Base-by-base conservation (phyloP, 2,888 invertebrate species). In the Electrophaes corylata region DNA sequence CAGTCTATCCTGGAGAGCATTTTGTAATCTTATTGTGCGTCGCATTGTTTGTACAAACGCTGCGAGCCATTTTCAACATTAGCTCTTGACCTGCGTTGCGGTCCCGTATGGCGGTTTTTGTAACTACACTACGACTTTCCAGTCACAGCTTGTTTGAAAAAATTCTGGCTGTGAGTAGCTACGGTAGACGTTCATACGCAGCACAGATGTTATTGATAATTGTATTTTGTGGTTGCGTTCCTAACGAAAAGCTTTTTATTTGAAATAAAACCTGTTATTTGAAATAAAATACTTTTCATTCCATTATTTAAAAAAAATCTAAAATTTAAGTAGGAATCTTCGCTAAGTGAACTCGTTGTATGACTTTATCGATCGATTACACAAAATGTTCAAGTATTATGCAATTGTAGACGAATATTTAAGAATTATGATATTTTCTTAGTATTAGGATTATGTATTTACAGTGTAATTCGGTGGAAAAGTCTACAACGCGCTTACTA, bases 281-380 rank as follows among this genome's bases (percentile, higher is more conserved):
- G n/a, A n/a, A n/a, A n/a, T n/a, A n/a, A n/a, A n/a, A n/a, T n/a
- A n/a, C n/a, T n/a, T n/a, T n/a, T n/a, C n/a, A n/a, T 58, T 63
- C 54, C 47, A 44, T 0, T 50, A 41, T 62, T 37, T 37, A 52
- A 57, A 59, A 60, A 53, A 57, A 64, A 67, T 64, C 64, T 80
- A 81, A 83, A 72, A 63, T 56, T 73, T 85, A 87, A 85, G 83
- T 90, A 89, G 88, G 76, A 58, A 45, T 75, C 56, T 70, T 77
- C 77, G 82, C 81, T 80, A 78, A 79, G 67, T 61, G 65, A 64
- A 65, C 66, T 71, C 72, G 65, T 69, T 73, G 72, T 67, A 70
- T 47, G 71, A 75, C 78, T 77, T 72, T 62, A 18, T 26, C 39
- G 47, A 40, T 23, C 35, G 57, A 64, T 44, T 47, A 65, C 58